Percentiles rank a stretch among this genome's conserved stretches.
phyloP scores from a whole-genome alignment of 1,140 invertebrate genomes.

The Drosophila bocqueti region DNA sequence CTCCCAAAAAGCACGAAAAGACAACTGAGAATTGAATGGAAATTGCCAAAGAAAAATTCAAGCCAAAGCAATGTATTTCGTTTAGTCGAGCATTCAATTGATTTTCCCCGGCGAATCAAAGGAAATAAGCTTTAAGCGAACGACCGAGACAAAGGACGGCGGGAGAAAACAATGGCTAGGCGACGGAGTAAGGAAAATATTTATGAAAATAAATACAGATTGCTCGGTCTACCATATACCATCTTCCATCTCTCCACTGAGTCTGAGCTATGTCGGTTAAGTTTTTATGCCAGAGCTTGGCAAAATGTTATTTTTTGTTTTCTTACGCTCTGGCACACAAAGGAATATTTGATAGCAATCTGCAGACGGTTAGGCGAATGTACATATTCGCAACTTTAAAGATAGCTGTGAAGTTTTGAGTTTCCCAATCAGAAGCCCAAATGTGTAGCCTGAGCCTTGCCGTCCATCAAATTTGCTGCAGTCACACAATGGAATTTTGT shows the following conservation, averaged over 20 bases:
- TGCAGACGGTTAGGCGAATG: conserved; percentile 37
- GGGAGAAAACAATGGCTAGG: conserved; percentile 19
- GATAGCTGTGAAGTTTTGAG: conserved; percentile 8
- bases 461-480: background rate
- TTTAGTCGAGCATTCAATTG: conserved; percentile 61
- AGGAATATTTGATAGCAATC: conserved; percentile 61
- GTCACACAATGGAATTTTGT: conserved; percentile 1
- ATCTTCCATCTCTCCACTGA: conserved; percentile 10
- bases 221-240: conserved; percentile 8
- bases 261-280: conserved; percentile 43
- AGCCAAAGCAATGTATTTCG: conserved; percentile 51
- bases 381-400: conserved; percentile 39
- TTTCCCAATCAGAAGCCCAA: conserved; percentile 1
- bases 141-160: background rate
- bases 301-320: conserved; percentile 54
- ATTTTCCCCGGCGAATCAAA: conserved; percentile 35
- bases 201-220: conserved; percentile 56
- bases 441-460: background rate
- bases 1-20: background rate
- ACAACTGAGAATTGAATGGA: conserved; percentile 38
- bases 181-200: conserved; percentile 37
- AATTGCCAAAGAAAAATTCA: conserved; percentile 43
- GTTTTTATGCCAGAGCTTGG: conserved; percentile 39
- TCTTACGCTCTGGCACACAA: conserved; percentile 48
- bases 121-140: conserved; percentile 45